phyloP scores from a whole-genome alignment of 2,797 vertebrate genomes.

The Gallirallus australis region DNA sequence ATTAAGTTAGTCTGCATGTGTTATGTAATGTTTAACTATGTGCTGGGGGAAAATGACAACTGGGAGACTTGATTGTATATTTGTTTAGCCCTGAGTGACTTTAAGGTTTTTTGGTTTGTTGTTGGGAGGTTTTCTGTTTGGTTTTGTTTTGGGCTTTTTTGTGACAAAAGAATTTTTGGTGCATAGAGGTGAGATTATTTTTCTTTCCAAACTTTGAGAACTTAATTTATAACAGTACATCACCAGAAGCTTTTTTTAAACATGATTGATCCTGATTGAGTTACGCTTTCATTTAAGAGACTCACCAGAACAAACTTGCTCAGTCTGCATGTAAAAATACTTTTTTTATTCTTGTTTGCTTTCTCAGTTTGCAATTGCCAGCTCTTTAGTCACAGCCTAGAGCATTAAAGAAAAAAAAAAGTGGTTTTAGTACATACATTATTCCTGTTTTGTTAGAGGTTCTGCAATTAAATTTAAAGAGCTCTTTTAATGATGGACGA shows the following conservation, averaged over 20 bases:
- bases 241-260: neutral
- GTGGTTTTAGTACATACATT: neutral
- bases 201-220: neutral
- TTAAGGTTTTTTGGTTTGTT: neutral
- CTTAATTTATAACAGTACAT: neutral
- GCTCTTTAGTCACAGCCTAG: neutral
- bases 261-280: neutral
- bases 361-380: neutral
- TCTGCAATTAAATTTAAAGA: neutral
- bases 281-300: neutral
- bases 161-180: neutral
- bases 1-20: neutral
- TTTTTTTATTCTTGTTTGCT: neutral
- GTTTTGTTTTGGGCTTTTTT: neutral
- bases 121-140: neutral
- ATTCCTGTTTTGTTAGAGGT: neutral
- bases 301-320: neutral
- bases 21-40: neutral
- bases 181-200: neutral
- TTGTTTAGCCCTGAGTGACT: neutral
- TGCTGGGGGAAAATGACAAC: neutral
- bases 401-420: neutral
- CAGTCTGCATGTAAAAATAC: neutral
- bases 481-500: neutral
- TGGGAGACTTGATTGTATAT: neutral